Evolutionary conservation across 2,113 vertebrate genomes (phyloP), one percentile per base, ranked within the genome.

Genomic region (Rattus rattus): DNA sequence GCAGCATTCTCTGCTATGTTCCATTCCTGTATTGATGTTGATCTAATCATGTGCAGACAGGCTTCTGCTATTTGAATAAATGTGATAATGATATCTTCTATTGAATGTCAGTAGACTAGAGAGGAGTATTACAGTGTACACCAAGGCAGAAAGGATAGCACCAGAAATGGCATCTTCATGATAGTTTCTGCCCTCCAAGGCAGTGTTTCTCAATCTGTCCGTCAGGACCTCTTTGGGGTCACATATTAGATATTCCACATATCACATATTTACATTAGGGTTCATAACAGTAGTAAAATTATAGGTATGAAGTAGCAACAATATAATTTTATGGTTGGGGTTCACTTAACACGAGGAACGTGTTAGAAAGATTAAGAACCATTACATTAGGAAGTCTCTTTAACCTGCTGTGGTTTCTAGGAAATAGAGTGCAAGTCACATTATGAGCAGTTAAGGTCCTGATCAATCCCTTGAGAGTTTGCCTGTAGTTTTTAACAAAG

Each of bases 11-110:
- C 69, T 90, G 17, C 72, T 89, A 7, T 69, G 94, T 96, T 56
- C 43, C 67, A 83, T 1, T 47, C 39, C 9, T 17, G n/a, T 52
- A 90, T 70, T 69, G 94, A 59, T 86, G 36, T 90, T 77, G 10
- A 56, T 92, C 70, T 65, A 63, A 88, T 73, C 85, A 7, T 49
- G 22, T 86, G 56, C 26, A 75, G 43, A 54, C n/a, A 39, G 26
- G 9, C 88, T 93, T 87, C 61, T 88, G 20, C 22, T 87, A 0
- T 76, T 96, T 90, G 43, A 88, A 94, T 87, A 94, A 75, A 33
- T 81, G 9, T 87, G 39, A 43, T 85, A 83, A 91, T 73, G 43
- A 52, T 49, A 67, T 90, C 7, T 43, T 84, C 22, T 33, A n/a
- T 61, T 88, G 47, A 83, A 49, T 95, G 12, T 7, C 30, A 36